phyloP scores from a whole-genome alignment of 2,113 vertebrate genomes.

The Otus sunia region DNA sequence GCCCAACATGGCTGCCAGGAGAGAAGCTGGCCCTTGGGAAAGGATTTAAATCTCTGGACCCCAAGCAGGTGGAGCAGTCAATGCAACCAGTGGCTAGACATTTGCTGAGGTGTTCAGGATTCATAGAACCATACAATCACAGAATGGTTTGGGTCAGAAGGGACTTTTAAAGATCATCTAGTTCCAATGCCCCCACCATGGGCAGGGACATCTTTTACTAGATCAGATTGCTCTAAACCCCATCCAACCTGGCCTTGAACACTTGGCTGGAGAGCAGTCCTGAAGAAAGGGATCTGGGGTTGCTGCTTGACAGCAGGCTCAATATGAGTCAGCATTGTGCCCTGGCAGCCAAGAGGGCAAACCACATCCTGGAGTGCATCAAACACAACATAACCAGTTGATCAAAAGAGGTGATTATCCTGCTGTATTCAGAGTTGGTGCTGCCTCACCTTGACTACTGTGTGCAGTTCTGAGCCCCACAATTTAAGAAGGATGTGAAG shows the following conservation, averaged over 20 bases:
- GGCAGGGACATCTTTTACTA: not conserved
- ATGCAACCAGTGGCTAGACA: not conserved
- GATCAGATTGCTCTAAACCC: not conserved
- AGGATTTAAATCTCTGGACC: not conserved
- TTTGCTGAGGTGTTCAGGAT: not conserved
- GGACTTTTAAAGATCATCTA: not conserved
- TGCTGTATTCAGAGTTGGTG: fast-evolving
- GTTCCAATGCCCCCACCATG: fast-evolving
- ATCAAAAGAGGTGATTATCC: not conserved
- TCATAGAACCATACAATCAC: not conserved
- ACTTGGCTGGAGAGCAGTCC: not conserved
- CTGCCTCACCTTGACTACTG: not conserved
- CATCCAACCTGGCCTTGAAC: not conserved
- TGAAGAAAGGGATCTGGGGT: not conserved
- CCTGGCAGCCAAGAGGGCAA: not conserved
- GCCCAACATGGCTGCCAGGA: not conserved
- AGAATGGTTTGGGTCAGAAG: not conserved
- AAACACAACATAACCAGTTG: not conserved
- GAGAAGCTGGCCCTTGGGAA: not conserved
- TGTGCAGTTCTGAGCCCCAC: not conserved
- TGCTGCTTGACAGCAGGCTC: not conserved
- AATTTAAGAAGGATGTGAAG: not conserved
- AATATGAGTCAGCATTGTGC: not conserved
- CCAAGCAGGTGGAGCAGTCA: not conserved
- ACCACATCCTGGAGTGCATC: not conserved